Evolutionary conservation across 2,113 vertebrate genomes (phyloP), one percentile per base, ranked within the genome.

Genomic region (Sinosuthora webbiana): DNA sequence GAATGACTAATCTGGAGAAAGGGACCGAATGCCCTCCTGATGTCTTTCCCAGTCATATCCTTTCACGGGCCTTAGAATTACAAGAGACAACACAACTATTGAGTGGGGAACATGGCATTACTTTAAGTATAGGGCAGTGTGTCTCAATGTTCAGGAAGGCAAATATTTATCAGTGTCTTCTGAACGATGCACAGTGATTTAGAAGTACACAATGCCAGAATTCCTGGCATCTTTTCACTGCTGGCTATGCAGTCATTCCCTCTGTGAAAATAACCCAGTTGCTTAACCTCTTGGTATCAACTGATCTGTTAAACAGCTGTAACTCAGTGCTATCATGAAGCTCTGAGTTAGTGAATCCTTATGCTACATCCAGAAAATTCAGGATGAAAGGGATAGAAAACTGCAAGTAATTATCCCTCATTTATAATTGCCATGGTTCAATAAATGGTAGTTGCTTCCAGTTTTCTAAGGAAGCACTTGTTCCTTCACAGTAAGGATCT

Each of bases 201-300:
- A 92, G 68, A 62, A 85, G 18, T n/a, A 50, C 10, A 60, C 56
- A 45, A 60, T 82, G 37, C 9, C n/a, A 62, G 50, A 88, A 86
- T 60, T 93, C 63, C 56, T 96, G 82, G 52, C 39, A 74, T 74
- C 35, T 77, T 94, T 92, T 92, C 52, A 52, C 69, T 57, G 25
- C 68, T 81, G 64, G 24, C n/a, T 88, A 28, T 81, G 52, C 71
- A 81, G n/a, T 56, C 47, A 64, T 64, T 95, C 60, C 41, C 68
- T 95, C 60, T 56, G 49, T 81, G 83, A 92, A 94, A 90, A 92
- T 70, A 96, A 88, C 11, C 33, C 64, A 60, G n/a, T 84, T 74
- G n/a, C 60, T 92, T 78, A 68, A 71, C 47, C 73, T 93, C 71
- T 83, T 77, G 82, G 13, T 97, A 73, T 69, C 59, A 89, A 47